Evolutionary conservation across 1,140 invertebrate genomes (phyloP), one percentile per base, ranked within the genome.

Genomic region (Planococcus citri): DNA sequence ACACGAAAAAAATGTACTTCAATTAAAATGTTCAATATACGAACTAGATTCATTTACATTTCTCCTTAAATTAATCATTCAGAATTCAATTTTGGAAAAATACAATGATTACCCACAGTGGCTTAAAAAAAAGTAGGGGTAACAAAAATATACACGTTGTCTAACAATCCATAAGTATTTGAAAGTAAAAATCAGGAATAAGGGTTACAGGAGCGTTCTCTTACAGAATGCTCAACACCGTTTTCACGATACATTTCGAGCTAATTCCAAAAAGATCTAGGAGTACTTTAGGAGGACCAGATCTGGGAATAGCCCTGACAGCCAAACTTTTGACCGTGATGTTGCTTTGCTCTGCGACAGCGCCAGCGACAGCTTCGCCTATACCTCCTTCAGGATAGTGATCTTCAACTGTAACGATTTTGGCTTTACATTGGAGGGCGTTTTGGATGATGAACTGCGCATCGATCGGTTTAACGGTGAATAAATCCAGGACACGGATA

Each of bases 391-490:
- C 88, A 61, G 88, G 83, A 77, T 99, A 99, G 80, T 99, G 97
- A 80, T 99, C 97, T 78, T 99, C 97, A 4, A 97, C 93, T 27
- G 94, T 94, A 58, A 99, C 75, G 37, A 98, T 84, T 25, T 85
- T 83, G 0, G 94, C 94, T 37, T 88, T 89, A 71, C 84, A 87
- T 67, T 88, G 86, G 67, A 84, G 84, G 12, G 94, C 95, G 77
- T 94, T 86, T 61, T 83, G 80, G 58, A 91, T 79, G 33, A 99
- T 87, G 0, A 86, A 82, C 1, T 83, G 83, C 60, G 81, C 83
- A 80, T 99, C 97, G 58, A 99, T 80, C 0, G 97, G 97, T 80
- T 99, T 98, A 69, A 99, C 83, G 1, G 95, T 97, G 80, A 98
- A 98, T 0, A 88, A 90, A 84, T 98, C 95, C 74, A 98, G 78